These are phyloP conservation scores for Yponomeuta evonymella DNA, from an alignment of 2,888 invertebrate genomes.

Conservation along the genomic window DNA sequence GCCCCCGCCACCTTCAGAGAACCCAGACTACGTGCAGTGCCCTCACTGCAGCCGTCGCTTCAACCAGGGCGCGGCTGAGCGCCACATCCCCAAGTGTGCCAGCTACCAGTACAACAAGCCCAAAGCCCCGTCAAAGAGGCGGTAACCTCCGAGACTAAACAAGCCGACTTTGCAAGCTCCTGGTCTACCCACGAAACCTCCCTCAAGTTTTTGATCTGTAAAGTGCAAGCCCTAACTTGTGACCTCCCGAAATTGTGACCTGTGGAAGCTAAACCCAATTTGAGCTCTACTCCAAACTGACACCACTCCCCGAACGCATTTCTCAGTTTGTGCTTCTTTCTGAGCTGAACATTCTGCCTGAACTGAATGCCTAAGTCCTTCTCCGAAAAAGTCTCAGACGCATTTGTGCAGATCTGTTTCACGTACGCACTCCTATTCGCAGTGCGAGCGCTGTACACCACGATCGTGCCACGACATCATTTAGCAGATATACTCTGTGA, in stretches of 20 bases:
- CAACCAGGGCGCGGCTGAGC: conserved; percentile 87
- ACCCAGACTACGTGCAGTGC: conserved; percentile 92
- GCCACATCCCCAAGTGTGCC: conserved; percentile 96
- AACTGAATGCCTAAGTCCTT: not conserved
- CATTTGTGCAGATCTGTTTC: conserved; percentile 41
- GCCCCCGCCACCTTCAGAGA: conserved; percentile 92
- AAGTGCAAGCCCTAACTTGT: no score
- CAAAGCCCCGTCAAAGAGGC: conserved; percentile 52
- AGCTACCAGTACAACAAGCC: conserved; percentile 88
- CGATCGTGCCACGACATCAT: conserved; percentile 31
- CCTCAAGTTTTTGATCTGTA: no score
- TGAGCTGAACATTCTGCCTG: no score
- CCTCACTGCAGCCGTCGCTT: conserved; percentile 92
- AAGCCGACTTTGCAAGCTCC: no score
- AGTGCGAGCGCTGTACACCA: conserved; percentile 45
- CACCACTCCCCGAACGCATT: no score
- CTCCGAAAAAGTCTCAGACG: conserved; percentile 22
- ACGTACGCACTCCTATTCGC: conserved; percentile 47
- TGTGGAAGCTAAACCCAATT: no score
- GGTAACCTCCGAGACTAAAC: conserved; percentile 37
- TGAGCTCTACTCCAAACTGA: no score
- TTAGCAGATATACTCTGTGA: not conserved
- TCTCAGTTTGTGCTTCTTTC: no score
- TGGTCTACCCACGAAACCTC: no score
- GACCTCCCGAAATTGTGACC: no score